Percentiles rank a stretch among this genome's conserved stretches.
phyloP scores from a whole-genome alignment of 2,797 vertebrate species.

The Columba guinea region DNA sequence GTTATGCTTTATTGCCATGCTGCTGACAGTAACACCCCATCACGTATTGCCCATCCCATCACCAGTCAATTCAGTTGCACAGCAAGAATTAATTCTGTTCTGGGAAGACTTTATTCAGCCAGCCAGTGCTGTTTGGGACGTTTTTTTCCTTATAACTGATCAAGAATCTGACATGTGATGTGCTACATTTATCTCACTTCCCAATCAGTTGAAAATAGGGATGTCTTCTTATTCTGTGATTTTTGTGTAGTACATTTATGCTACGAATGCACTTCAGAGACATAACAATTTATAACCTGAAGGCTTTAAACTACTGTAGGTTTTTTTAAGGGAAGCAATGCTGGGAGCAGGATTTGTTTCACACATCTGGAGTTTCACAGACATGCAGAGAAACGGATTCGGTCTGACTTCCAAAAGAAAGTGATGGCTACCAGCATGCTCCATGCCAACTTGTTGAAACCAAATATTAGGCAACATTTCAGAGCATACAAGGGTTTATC shows the following conservation, averaged over 20 bases:
- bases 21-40: neutral
- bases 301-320: neutral
- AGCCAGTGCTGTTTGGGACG: neutral
- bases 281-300: accelerated
- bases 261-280: neutral
- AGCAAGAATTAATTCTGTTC: neutral
- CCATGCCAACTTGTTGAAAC: neutral
- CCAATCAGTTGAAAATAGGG: neutral
- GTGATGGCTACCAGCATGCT: neutral
- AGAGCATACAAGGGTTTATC: neutral
- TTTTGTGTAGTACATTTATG: neutral
- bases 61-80: neutral
- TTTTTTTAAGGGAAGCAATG: neutral
- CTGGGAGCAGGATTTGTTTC: neutral
- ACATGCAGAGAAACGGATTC: neutral
- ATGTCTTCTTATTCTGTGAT: neutral
- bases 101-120: neutral
- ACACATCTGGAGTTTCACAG: neutral
- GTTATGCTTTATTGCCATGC: neutral
- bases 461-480: neutral
- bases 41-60: neutral
- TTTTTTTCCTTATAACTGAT: neutral
- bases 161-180: neutral
- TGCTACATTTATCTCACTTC: neutral
- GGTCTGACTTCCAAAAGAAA: neutral